phyloP scores from a whole-genome alignment of 2,113 vertebrate genomes.

The Pithys albifrons region DNA sequence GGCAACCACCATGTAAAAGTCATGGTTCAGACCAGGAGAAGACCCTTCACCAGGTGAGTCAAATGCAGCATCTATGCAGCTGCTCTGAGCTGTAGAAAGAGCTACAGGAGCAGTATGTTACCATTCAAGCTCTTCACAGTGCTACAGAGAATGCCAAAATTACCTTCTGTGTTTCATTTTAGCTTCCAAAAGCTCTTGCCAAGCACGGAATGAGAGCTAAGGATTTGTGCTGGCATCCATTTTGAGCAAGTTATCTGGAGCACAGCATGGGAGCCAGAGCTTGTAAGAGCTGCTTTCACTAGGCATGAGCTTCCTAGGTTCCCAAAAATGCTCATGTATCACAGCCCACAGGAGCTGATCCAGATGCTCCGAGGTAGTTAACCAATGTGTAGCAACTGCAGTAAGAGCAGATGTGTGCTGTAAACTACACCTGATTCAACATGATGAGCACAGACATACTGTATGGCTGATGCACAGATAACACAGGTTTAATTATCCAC shows the following conservation, averaged over 20 bases:
- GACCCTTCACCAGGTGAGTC: not conserved
- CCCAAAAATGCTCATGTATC: not conserved
- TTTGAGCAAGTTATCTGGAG: slow-evolving; percentile 13
- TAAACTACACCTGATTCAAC: slow-evolving; percentile 29
- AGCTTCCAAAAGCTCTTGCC: not conserved
- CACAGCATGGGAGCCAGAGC: not conserved
- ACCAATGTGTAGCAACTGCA: not conserved
- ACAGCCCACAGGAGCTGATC: not conserved
- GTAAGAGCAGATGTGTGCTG: slow-evolving; percentile 5
- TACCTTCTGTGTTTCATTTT: not conserved
- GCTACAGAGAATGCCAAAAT: not conserved
- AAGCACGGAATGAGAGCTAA: not conserved
- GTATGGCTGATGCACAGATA: slow-evolving; percentile 4
- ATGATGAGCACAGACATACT: not conserved
- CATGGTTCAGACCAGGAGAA: not conserved
- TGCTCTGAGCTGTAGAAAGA: not conserved
- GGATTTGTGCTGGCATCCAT: not conserved
- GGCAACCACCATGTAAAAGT: not conserved
- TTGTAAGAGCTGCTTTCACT: not conserved
- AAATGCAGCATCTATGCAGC: not conserved
- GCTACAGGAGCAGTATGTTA: not conserved
- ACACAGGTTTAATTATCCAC: slow-evolving; percentile 18
- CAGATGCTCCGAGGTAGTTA: slow-evolving; percentile 5
- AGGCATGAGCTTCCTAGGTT: not conserved
- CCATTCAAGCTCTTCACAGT: not conserved